Conservation (phyloP, 2,888 invertebrate genomes). For the Cinara cedri region DNA sequence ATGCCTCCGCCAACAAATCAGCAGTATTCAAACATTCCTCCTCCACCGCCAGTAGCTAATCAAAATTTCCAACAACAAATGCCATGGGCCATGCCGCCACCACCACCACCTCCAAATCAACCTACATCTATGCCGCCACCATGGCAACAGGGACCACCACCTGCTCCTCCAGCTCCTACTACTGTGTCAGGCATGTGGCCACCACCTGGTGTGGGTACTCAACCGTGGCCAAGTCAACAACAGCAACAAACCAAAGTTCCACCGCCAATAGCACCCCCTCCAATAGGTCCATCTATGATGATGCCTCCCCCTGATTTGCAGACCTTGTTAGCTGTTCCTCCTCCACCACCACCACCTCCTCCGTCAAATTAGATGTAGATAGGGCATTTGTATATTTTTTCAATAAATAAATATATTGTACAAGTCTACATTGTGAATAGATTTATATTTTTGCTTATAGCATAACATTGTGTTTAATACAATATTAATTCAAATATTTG, state of each 20-base stretch:
- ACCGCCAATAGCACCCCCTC: conserved; percentile 5
- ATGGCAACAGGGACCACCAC: conserved; percentile 62
- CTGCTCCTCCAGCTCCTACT: conserved; percentile 62
- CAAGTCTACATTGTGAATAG: too few species aligned
- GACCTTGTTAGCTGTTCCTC: conserved; percentile 61
- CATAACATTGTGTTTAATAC: conserved; percentile 13
- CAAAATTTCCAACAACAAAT: conserved; percentile 52
- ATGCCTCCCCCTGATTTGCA: conserved; percentile 60
- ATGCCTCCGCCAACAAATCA: conserved; percentile 58
- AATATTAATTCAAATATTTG: too few species aligned
- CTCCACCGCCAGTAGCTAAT: conserved; percentile 35
- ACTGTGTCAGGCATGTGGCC: conserved; percentile 62
- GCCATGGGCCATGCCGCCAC: conserved; percentile 60
- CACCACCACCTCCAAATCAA: conserved; percentile 60
- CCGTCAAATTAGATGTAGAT: conserved; percentile 30
- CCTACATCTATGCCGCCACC: conserved; percentile 61
- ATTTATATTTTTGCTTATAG: background rate
- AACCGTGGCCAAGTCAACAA: conserved; percentile 60
- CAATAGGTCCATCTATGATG: conserved; percentile 27
- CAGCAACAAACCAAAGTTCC: conserved; percentile 25
- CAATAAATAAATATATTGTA: too few species aligned
- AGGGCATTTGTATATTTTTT: background rate
- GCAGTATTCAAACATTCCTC: conserved; percentile 52
- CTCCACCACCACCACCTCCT: conserved; percentile 61
- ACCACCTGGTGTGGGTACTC: conserved; percentile 61